phyloP scores from a whole-genome alignment of 2,797 vertebrate species.

The Coregonus ussuriensis region DNA sequence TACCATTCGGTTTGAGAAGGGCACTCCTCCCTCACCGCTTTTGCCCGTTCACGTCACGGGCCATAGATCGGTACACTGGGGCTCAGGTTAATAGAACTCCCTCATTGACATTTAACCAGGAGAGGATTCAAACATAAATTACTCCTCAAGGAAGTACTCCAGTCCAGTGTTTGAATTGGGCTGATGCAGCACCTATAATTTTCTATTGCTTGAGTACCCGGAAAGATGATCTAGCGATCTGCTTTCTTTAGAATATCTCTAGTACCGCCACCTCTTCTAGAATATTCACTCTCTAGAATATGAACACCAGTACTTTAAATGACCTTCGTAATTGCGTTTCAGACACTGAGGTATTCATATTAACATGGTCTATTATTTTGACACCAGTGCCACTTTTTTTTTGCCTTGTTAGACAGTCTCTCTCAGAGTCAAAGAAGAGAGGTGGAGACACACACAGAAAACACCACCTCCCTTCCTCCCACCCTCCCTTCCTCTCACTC shows the following conservation, averaged over 20 bases:
- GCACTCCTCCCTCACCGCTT: too few species aligned
- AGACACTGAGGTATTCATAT: not conserved
- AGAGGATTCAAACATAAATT: not conserved
- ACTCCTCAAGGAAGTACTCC: not conserved
- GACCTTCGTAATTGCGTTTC: not conserved
- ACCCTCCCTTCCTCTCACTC: slow-evolving; percentile 13
- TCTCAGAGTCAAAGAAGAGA: slow-evolving; percentile 16
- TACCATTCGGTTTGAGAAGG: too few species aligned
- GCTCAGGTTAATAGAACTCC: too few species aligned
- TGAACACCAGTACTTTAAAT: not conserved
- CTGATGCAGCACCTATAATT: not conserved
- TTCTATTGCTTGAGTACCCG: not conserved
- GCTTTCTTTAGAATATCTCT: too few species aligned
- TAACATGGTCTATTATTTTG: slow-evolving; percentile 1
- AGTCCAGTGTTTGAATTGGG: not conserved
- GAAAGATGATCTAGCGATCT: not conserved
- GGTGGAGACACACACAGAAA: slow-evolving; percentile 18
- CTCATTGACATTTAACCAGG: not conserved
- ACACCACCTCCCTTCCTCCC: slow-evolving; percentile 24
- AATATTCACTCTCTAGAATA: not conserved
- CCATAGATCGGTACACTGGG: not conserved
- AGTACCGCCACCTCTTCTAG: too few species aligned
- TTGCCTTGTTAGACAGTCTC: slow-evolving; percentile 37
- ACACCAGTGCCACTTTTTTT: not conserved
- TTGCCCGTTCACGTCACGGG: not conserved